Evolutionary conservation across 2,888 invertebrate genomes (phyloP), one percentile per base, ranked within the genome.

Genomic region (Glaucopsyche alexis): DNA sequence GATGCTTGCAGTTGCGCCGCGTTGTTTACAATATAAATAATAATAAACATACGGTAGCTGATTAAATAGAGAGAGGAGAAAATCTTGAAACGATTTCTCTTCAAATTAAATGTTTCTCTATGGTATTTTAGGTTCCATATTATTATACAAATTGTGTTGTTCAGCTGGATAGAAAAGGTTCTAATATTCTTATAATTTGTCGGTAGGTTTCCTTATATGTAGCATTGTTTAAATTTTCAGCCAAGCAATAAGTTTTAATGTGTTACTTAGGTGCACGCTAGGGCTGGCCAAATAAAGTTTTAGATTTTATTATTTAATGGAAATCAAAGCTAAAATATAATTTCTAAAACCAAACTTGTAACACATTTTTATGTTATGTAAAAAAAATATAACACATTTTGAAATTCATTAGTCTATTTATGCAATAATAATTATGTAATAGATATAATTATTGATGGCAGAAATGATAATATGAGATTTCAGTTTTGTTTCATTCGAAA

Each of bases 241-340:
- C 60, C 60, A 60, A 60, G 38, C 29, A 2, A 38, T 60, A 38
- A 60, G 13, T 60, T 38, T 16, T 60, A 60, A 60, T 60, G 60
- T 60, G 29, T 60, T 60, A 13, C 7, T 60, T 60, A 60, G 60
- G 60, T 38, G 60, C 60, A 13, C 60, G 47, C 47, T 47, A 60
- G 60, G 60, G 60, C 16, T 60, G 60, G 13, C 60, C 29, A 29
- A 14, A 60, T 29, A 49, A n/a, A n/a, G 19, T 60, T 29, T 60
- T 29, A 19, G 19, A 52, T 29, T 29, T 29, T 4, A 29, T 29
- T 29, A 29, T 29, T 29, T 4, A 29, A 29, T 29, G 2, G 3
- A 4, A 29, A 29, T 29, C 29, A 29, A 29, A 3, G 1, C 29
- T 29, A 29, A 3, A 29, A 29, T 29, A 29, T 29, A 29, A n/a